These are phyloP conservation scores for Rhabdornis inornatus DNA, from an alignment of 2,113 vertebrate genomes.

Conservation along the genomic window DNA sequence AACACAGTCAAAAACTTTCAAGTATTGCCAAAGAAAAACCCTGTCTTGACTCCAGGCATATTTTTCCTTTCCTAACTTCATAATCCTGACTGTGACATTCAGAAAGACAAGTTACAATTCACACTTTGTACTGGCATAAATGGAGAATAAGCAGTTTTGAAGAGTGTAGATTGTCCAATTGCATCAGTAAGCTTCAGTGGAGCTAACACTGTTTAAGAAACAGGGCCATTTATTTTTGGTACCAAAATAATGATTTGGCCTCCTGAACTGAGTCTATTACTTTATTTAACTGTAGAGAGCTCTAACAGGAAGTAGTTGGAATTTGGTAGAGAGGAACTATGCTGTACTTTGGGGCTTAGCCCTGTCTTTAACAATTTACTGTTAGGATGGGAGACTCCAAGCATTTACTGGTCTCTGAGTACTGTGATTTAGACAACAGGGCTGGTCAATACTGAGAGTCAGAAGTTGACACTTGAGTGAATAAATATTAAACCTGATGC, in stretches of 20 bases:
- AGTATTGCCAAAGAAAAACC: not conserved
- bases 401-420: not conserved
- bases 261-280: not conserved
- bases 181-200: not conserved
- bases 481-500: not conserved
- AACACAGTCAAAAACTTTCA: not conserved
- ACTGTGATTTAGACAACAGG: not conserved
- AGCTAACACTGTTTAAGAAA: not conserved
- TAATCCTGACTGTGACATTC: not conserved
- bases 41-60: not conserved
- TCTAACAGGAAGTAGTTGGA: not conserved
- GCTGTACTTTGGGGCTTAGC: not conserved
- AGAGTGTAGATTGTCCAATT: not conserved
- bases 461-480: not conserved
- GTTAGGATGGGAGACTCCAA: not conserved
- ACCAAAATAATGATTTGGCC: not conserved
- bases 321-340: not conserved
- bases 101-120: not conserved
- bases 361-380: not conserved
- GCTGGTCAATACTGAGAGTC: not conserved
- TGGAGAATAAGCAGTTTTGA: not conserved
- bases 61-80: not conserved
- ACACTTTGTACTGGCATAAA: not conserved
- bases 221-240: not conserved
- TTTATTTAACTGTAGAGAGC: not conserved